These are phyloP conservation scores for Cephus pygmeus DNA, from an alignment of 2,888 invertebrate species.

Conservation along the genomic window DNA sequence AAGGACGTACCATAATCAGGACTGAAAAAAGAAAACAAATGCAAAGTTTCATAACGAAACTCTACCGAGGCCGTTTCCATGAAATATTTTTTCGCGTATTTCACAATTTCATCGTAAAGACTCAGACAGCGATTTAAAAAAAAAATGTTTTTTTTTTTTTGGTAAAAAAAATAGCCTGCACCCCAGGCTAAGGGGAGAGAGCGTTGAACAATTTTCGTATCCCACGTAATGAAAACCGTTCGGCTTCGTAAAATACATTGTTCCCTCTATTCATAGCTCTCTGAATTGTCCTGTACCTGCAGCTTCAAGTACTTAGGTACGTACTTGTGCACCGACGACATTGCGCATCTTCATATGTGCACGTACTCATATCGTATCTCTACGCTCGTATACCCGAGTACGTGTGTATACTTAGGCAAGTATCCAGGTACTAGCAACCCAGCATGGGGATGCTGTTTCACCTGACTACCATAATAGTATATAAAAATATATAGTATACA, in stretches of 20 bases:
- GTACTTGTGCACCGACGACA: neutral
- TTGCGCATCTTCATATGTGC: neutral
- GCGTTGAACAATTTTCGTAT: neutral
- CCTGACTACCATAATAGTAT: too few species aligned
- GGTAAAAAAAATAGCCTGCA: too few species aligned
- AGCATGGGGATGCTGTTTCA: neutral
- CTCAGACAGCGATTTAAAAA: too few species aligned
- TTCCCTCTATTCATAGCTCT: neutral
- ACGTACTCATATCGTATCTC: neutral
- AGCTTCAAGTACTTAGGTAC: neutral
- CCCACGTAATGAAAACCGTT: neutral
- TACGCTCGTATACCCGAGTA: neutral
- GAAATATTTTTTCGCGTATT: too few species aligned
- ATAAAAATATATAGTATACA: too few species aligned
- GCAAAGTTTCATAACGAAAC: too few species aligned
- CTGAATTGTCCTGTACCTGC: neutral
- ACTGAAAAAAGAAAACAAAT: too few species aligned
- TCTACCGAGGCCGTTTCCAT: too few species aligned
- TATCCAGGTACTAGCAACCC: neutral
- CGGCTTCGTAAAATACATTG: neutral
- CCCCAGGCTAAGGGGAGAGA: neutral
- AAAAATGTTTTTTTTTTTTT: too few species aligned
- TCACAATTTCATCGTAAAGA: too few species aligned
- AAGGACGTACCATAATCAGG: too few species aligned
- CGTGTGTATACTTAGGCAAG: neutral